These are phyloP conservation scores for Pyxicephalus adspersus DNA, from an alignment of 2,113 vertebrate species.

Conservation along the genomic window DNA sequence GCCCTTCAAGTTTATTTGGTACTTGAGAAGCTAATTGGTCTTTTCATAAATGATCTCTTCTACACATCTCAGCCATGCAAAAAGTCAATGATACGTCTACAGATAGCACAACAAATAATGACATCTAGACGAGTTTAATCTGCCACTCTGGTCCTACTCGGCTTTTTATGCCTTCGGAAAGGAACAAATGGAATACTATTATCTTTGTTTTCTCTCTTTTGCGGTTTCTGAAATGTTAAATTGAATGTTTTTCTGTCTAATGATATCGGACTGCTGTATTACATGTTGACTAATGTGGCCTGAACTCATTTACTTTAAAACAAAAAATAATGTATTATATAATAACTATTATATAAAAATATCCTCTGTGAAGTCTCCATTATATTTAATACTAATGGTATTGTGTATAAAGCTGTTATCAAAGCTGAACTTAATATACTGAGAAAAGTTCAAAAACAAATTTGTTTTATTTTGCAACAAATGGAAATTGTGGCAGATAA, in stretches of 20 bases:
- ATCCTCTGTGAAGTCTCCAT: no score
- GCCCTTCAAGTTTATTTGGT: slow-evolving; percentile 24
- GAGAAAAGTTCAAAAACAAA: no score
- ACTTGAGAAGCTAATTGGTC: slow-evolving; percentile 30
- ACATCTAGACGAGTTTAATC: slow-evolving; percentile 36
- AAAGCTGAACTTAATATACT: no score
- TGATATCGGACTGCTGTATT: neutral
- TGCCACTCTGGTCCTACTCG: neutral
- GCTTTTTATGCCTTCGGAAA: neutral
- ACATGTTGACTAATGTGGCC: neutral
- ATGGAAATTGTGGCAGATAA: no score
- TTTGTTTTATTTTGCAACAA: no score
- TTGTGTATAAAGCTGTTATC: no score
- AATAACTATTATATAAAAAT: neutral
- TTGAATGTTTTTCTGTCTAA: slow-evolving; percentile 25
- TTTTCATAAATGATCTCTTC: slow-evolving; percentile 40
- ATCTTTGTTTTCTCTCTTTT: neutral
- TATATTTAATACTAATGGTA: no score
- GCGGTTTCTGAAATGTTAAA: slow-evolving; percentile 10
- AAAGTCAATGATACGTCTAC: slow-evolving; percentile 46
- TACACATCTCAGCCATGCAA: neutral
- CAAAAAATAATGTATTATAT: neutral
- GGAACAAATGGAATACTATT: slow-evolving; percentile 7
- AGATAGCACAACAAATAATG: slow-evolving; percentile 24
- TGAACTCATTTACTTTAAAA: neutral